phyloP scores from a whole-genome alignment of 1,140 invertebrate genomes.

The Chrysoperla carnea region DNA sequence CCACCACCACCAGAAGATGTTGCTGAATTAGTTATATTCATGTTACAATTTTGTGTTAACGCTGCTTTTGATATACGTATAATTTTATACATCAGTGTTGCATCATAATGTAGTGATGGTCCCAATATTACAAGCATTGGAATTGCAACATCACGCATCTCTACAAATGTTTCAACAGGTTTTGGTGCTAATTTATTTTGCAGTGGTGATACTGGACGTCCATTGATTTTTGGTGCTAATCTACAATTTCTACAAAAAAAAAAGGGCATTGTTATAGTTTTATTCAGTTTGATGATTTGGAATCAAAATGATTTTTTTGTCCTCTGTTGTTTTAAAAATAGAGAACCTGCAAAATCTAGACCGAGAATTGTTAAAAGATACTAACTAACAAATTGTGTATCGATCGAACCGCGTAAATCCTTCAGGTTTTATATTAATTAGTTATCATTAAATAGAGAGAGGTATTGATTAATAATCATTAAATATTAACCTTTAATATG shows the following conservation, averaged over 20 bases:
- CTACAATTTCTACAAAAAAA: constrained; percentile 40
- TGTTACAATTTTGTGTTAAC: constrained; percentile 14
- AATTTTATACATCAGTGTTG: constrained; percentile 77
- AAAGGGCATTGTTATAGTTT: too few species aligned
- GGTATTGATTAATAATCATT: too few species aligned
- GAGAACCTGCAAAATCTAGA: too few species aligned
- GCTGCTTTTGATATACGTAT: constrained; percentile 39
- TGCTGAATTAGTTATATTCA: constrained; percentile 15
- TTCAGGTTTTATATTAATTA: too few species aligned
- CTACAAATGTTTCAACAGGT: constrained; percentile 40
- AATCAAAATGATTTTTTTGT: too few species aligned
- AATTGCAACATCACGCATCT: constrained; percentile 59
- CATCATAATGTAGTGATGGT: constrained; percentile 72
- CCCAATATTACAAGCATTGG: constrained; percentile 80
- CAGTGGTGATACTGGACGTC: constrained; percentile 33
- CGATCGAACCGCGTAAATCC: too few species aligned
- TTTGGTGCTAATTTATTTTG: constrained; percentile 39
- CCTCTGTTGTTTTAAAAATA: too few species aligned
- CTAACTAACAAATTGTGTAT: too few species aligned
- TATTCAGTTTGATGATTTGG: too few species aligned
- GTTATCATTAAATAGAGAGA: too few species aligned
- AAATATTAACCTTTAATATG: too few species aligned
- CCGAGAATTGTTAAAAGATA: too few species aligned
- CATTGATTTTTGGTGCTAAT: constrained; percentile 47
- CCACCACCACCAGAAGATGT: constrained; percentile 12